phyloP scores from a whole-genome alignment of 2,113 vertebrate species.

The Ciconia maguari region DNA sequence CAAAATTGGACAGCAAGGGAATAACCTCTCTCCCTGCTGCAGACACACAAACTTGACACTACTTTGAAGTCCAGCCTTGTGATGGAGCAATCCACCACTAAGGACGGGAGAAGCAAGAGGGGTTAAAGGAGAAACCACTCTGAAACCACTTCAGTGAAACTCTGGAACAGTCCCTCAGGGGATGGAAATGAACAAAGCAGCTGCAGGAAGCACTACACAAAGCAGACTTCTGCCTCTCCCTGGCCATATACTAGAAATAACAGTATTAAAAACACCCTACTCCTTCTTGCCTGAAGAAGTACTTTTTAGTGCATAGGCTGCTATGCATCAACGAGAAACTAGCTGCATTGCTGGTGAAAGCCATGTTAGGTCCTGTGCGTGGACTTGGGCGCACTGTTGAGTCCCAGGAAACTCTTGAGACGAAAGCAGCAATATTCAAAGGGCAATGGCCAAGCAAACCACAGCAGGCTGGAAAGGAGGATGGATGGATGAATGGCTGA shows the following conservation, averaged over 20 bases:
- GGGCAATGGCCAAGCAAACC: not conserved
- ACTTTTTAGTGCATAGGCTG: not conserved
- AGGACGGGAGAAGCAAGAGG: not conserved
- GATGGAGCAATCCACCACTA: not conserved
- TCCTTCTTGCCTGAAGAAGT: not conserved
- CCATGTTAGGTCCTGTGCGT: not conserved
- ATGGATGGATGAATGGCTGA: not conserved
- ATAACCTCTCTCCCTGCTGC: not conserved
- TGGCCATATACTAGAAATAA: not conserved
- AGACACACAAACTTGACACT: not conserved
- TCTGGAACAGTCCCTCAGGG: not conserved
- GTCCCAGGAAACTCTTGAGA: not conserved
- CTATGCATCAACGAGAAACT: not conserved
- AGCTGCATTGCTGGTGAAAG: not conserved
- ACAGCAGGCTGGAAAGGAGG: not conserved
- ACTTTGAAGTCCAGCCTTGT: not conserved
- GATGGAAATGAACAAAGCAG: constrained; percentile 21
- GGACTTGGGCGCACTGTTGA: not conserved
- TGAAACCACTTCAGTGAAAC: not conserved
- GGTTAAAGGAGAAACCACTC: constrained; percentile 5
- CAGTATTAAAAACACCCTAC: not conserved
- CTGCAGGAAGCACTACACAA: not conserved
- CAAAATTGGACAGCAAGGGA: not conserved
- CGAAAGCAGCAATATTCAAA: not conserved
- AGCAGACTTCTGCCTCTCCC: not conserved